Base-by-base conservation (phyloP, 2,888 invertebrate genomes). In the Frankliniella fusca region DNA sequence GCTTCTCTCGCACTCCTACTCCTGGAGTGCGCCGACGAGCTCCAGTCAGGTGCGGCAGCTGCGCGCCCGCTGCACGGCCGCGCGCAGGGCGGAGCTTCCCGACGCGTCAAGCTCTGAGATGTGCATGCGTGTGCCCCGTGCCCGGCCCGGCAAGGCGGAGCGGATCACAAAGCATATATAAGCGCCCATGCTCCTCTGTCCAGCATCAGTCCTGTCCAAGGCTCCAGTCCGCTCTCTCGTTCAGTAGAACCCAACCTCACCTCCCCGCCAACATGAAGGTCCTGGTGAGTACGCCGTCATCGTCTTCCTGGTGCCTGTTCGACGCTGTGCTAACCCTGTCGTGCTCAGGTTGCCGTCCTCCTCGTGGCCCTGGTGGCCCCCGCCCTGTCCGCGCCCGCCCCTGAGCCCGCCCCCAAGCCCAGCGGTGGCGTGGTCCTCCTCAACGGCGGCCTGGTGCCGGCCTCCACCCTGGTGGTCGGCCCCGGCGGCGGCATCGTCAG, bases 401-500 rank as follows among this genome's bases (percentile, higher is more conserved):
- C 70, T 2, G 70, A 76, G 70, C 70, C 70, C 70, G 70, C 27
- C 23, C 23, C 70, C 23, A 23, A 27, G 23, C 70, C 70, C 27
- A 27, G 70, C 70, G 70, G 70, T 27, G 70, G 70, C 27, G 11
- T 76, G 70, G 70, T 76, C 7, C 70, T 76, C 11, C 23, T 76
- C 23, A 27, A 23, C 70, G 23, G 23, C 70, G 70, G 70, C 70
- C 23, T 76, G 70, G 70, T 76, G 27, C 70, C 70, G 27, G 70
- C 27, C 70, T 12, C 8, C 23, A 76, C 70, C 70, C 23, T 76
- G 27, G 23, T 76, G 23, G 27, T 76, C 70, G 70, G 70, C 70
- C 70, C 70, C 70, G 70, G 70, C 70, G 70, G 70, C 70, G 70
- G 70, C 70, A 23, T 76, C 70, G 70, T 76, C 70, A 27, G 27